Base-by-base conservation (phyloP, 2,888 invertebrate species). In the Meiosimyza decipiens region DNA sequence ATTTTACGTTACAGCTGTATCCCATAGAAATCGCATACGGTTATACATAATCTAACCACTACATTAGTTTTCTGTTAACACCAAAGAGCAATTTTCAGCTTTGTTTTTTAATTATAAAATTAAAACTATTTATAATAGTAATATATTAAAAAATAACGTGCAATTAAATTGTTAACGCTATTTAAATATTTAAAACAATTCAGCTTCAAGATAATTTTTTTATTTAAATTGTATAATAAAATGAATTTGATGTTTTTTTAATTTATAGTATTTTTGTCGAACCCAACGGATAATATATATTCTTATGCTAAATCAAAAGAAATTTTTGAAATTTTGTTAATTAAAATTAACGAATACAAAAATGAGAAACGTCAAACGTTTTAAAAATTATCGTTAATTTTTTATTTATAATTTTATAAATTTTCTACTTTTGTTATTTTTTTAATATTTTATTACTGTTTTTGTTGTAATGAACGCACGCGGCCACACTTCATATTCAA, bases 111-210 rank as follows among this genome's bases (percentile, higher is more conserved):
- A 60, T 69, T 49, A 15, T n/a, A 18, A 51, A 15, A 16, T 59
- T 68, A 22, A 68, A 59, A 68, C 22, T 22, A 68, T 50, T 50
- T 49, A 40, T 57, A n/a, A 69, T 59, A 49, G 18, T 28, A 70
- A 70, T 63, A 57, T 67, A 54, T 60, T 70, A 13, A 70, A 52
- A 18, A 33, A 70, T 40, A 63, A 70, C 63, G 70, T 70, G 70
- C 70, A 70, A 70, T 70, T 63, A 18, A 55, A 57, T 68, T 33
- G 54, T 67, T 60, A 60, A 70, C 9, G 40, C 9, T 40, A 40
- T 40, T 9, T 33, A 60, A 15, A 52, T 16, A 49, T 11, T 33
- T 57, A 16, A 18, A 67, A 63, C 15, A 22, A 22, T 22, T 22
- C 18, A 67, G 13, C 47, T 54, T 54, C 6, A 16, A 54, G 12